Evolutionary conservation across 2,113 vertebrate species (phyloP).

Genomic region (Notechis scutatus): DNA sequence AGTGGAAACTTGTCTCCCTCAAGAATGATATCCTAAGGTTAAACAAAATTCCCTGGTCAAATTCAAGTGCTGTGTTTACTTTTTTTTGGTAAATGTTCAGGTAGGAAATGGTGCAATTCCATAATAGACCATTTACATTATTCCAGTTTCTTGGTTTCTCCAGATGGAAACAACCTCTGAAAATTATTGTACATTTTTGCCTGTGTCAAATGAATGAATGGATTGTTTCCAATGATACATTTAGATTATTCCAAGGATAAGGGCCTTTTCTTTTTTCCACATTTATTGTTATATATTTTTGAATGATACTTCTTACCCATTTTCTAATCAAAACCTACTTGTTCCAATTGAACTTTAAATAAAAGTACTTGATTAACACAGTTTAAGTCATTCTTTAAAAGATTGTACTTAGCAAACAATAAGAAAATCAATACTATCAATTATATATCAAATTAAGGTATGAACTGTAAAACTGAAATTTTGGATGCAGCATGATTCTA

Average conservation of each 20-base stretch:
- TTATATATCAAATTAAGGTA: background rate
- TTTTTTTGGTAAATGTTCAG: conserved; percentile 15
- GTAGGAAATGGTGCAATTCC: background rate
- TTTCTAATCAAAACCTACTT: background rate
- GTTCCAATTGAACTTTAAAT: background rate
- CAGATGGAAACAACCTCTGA: background rate
- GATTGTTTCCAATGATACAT: background rate
- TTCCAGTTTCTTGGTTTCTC: background rate
- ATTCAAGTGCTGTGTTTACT: background rate
- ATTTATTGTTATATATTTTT: background rate
- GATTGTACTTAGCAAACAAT: background rate
- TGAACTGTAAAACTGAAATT: background rate
- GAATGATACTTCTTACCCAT: background rate
- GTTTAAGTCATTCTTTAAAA: background rate
- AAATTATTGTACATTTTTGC: background rate
- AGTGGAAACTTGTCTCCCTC: conserved; percentile 1
- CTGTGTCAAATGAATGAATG: background rate
- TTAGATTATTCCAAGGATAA: background rate
- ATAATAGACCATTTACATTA: background rate
- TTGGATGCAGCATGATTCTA: background rate
- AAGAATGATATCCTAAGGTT: conserved; percentile 35
- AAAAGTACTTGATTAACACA: background rate
- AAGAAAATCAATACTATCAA: background rate
- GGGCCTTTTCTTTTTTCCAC: background rate
- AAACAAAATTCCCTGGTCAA: conserved; percentile 35